Evolutionary conservation across 2,888 invertebrate species (phyloP), one percentile per base, ranked within the genome.

Genomic region (Merodon equestris): DNA sequence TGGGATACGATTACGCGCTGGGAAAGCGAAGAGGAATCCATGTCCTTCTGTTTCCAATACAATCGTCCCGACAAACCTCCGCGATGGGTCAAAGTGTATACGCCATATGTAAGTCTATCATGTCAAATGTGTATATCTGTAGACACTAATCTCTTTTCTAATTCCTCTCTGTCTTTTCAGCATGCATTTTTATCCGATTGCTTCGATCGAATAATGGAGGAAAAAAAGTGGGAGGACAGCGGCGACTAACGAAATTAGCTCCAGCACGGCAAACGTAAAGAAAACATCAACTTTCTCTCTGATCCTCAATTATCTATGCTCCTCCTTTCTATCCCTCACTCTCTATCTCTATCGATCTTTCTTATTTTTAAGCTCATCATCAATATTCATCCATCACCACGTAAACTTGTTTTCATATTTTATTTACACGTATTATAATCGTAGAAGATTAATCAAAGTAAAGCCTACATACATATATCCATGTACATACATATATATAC

Each of bases 181-280:
- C 88, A 88, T 82, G 85, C 87, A 82, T 88, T 88, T 84, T 84
- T 89, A 81, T 88, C 89, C 66, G 98, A 97, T 89, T 98, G 98
- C 89, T 97, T 98, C 91, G 97, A 97, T 88, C 92, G 96, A 91
- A 95, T 98, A 91, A 94, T 95, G 87, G 97, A 97, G 88, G 98
- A 98, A 88, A 93, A 93, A 83, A 94, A 94, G 89, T 95, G 95
- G 95, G 92, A 93, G 70, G 95, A 95, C 87, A 93, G 94, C 51
- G 94, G 94, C 56, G 95, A 95, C 89, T 95, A 94, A 91, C 89
- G 68, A 58, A 42, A 74, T 67, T 57, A 73, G 18, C 14, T 45
- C 51, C 40, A 34, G 36, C 19, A 61, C 13, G 45, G 14, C 54
- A 27, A 34, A 18, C 36, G 44, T 60, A 61, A 73, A 61, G 70